Evolutionary conservation across 1,140 invertebrate species (phyloP).

Genomic region (Drosophila saltans): DNA sequence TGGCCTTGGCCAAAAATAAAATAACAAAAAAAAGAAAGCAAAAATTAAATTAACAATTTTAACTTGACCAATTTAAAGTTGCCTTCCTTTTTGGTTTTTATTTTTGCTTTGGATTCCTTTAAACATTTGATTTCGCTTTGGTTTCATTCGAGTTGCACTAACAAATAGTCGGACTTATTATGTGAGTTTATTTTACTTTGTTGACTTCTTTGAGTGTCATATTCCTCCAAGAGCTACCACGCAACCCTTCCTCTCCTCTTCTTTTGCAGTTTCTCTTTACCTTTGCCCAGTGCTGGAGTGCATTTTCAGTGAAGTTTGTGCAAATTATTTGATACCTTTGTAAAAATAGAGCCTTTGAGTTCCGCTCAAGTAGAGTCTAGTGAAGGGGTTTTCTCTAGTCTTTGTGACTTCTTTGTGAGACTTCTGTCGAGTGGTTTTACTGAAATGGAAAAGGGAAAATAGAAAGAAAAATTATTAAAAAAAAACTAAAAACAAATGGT

Average conservation of each 20-base stretch:
- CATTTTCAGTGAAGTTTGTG: constrained; percentile 36
- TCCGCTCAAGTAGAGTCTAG: constrained; percentile 15
- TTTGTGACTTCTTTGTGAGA: constrained; percentile 41
- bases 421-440: constrained; percentile 15
- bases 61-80: constrained; percentile 46
- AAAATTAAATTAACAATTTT: constrained; percentile 64
- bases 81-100: constrained; percentile 2
- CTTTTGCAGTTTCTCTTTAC: neutral
- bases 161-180: neutral
- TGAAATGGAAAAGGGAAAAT: neutral
- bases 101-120: constrained; percentile 18
- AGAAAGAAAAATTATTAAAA: constrained; percentile 4
- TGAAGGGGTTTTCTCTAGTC: constrained; percentile 40
- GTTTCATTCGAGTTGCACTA: neutral
- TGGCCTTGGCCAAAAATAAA: constrained; percentile 59
- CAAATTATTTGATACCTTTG: constrained; percentile 71
- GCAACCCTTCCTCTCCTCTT: neutral
- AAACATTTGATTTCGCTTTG: constrained; percentile 4
- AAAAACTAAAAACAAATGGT: neutral
- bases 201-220: constrained; percentile 50
- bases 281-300: constrained; percentile 32
- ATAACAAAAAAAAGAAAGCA: constrained; percentile 6
- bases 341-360: constrained; percentile 22
- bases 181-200: constrained; percentile 30
- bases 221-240: constrained; percentile 30